Conservation (phyloP, 2,113 vertebrate genomes). For the Elachura formosa region DNA sequence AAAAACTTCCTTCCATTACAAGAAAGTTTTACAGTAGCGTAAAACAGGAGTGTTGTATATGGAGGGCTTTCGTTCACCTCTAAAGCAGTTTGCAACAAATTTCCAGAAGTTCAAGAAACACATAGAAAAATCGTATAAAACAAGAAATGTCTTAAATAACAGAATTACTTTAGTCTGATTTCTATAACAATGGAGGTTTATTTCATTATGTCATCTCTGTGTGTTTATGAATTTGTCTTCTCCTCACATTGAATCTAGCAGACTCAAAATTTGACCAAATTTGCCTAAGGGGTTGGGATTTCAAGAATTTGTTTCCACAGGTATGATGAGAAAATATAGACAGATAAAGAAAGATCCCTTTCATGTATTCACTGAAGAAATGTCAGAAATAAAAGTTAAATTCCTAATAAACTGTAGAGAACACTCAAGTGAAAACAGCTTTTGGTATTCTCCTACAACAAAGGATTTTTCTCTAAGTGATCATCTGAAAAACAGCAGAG, state of each 20-base stretch:
- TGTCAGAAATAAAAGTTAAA: not conserved
- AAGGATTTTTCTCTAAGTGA: not conserved
- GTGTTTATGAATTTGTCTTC: not conserved
- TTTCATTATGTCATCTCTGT: not conserved
- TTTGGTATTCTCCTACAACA: not conserved
- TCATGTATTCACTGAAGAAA: not conserved
- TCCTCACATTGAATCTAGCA: not conserved
- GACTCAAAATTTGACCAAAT: not conserved
- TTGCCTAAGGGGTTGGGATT: not conserved
- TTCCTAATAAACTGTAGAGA: not conserved
- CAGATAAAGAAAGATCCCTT: not conserved
- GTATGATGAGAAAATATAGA: not conserved
- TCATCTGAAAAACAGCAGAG: not conserved
- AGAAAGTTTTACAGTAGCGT: not conserved
- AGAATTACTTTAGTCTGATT: not conserved
- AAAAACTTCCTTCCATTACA: not conserved
- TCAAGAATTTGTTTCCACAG: not conserved
- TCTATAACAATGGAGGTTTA: not conserved
- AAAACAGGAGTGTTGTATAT: not conserved
- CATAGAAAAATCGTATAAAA: not conserved
- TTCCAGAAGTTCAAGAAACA: not conserved
- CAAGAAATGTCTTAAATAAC: not conserved
- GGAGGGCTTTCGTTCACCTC: not conserved
- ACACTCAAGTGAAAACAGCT: not conserved
- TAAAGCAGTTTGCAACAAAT: not conserved